Evolutionary conservation across 2,888 invertebrate species (phyloP).

Genomic region (Chalcis sispes): DNA sequence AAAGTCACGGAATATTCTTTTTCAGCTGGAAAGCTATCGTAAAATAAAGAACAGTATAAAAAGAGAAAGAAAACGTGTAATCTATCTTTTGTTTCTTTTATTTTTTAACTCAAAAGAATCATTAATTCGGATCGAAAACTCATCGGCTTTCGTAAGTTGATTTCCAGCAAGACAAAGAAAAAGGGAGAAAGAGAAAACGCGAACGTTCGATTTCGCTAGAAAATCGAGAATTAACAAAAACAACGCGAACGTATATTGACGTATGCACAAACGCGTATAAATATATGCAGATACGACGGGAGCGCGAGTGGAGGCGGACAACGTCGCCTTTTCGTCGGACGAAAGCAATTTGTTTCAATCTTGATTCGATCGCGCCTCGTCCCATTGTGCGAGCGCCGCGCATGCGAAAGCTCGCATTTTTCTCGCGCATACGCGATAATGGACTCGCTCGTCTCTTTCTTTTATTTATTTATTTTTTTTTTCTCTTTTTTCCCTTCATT

Average conservation of each 20-base stretch:
- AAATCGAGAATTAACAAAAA: constrained; percentile 18
- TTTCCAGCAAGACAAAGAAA: too few relatives aligned
- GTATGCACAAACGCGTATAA: background rate
- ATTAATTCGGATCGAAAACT: too few relatives aligned
- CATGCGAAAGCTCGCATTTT: background rate
- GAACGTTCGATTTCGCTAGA: constrained; percentile 17
- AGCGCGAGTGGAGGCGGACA: background rate
- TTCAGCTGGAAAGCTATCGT: too few relatives aligned
- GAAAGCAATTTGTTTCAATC: constrained; percentile 66
- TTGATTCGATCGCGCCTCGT: constrained; percentile 62
- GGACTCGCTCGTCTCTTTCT: background rate
- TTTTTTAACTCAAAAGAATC: background rate
- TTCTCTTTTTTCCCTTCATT: background rate
- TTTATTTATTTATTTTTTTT: background rate
- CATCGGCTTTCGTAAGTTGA: too few relatives aligned
- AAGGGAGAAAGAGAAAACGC: too few relatives aligned
- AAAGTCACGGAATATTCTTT: too few relatives aligned
- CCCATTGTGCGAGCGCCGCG: background rate
- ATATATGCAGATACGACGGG: background rate
- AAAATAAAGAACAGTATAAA: background rate
- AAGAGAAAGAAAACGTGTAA: background rate
- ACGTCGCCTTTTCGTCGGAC: constrained; percentile 42
- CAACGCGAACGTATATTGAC: background rate
- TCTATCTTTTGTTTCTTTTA: background rate
- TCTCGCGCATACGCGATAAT: background rate